A percentile compares a stretch with the other conserved stretches of the same genome.
Evolutionary conservation across 2,888 invertebrate species (phyloP).

Genomic region (Tiphia femorata): DNA sequence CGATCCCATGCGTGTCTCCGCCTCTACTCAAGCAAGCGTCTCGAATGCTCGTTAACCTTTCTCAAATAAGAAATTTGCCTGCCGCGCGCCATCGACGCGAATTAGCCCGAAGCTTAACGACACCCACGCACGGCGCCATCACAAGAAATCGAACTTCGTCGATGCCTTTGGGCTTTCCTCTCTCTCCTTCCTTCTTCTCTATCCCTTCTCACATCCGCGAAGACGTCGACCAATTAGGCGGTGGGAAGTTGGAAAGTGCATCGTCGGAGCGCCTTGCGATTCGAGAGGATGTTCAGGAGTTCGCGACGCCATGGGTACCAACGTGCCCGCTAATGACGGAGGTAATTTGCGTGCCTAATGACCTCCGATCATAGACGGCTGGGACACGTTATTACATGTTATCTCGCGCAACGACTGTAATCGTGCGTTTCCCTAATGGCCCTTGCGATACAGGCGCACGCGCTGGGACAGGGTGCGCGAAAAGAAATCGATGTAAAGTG

Average conservation of each 20-base stretch:
- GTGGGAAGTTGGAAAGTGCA: neutral
- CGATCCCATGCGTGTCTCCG: too few species aligned
- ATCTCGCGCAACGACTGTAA: slow-evolving; percentile 39
- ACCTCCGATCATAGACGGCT: slow-evolving; percentile 29
- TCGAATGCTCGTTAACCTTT: too few species aligned
- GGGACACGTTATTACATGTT: slow-evolving; percentile 36
- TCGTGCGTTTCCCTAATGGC: slow-evolving; percentile 30
- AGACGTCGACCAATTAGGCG: neutral
- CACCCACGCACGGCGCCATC: too few species aligned
- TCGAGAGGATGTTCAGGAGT: slow-evolving; percentile 15
- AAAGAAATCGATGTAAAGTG: neutral
- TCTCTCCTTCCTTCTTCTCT: too few species aligned
- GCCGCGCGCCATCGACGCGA: too few species aligned
- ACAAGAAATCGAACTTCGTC: too few species aligned
- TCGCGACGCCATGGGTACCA: slow-evolving; percentile 27
- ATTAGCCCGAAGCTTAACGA: too few species aligned
- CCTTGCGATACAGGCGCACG: slow-evolving; percentile 22
- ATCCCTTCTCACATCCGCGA: too few species aligned
- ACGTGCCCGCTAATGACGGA: slow-evolving; percentile 35
- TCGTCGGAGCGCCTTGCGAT: neutral
- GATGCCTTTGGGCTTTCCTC: too few species aligned
- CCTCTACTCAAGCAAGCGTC: too few species aligned
- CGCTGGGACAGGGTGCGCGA: too few species aligned
- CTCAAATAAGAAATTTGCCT: too few species aligned
- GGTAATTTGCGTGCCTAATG: slow-evolving; percentile 39